Percentiles rank a stretch among this genome's conserved stretches.
Conservation (phyloP, 2,113 vertebrate genomes). For the Acrocephalus kingi region DNA sequence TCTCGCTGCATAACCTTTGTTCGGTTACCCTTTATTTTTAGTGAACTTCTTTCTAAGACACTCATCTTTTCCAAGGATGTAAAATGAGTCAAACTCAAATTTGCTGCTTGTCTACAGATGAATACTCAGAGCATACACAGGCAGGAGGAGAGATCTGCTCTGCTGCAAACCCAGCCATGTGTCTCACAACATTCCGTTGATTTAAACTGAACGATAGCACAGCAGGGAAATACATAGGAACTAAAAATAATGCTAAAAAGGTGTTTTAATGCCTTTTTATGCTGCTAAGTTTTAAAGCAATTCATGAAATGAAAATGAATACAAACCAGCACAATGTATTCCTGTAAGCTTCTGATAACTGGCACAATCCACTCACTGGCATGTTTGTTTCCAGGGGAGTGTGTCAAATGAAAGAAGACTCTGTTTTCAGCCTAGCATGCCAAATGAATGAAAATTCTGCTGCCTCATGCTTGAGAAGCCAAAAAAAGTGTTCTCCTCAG, state of each 20-base stretch:
- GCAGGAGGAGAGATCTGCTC: not conserved
- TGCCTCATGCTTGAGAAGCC: constrained; percentile 58
- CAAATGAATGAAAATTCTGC: constrained; percentile 69
- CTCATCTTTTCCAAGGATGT: not conserved
- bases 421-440: constrained; percentile 28
- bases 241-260: constrained; percentile 54
- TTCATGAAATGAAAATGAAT: constrained; percentile 61
- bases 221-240: constrained; percentile 36
- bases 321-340: constrained; percentile 64
- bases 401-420: constrained; percentile 55
- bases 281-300: constrained; percentile 56
- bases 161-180: constrained; percentile 14
- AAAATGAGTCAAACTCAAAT: constrained; percentile 7
- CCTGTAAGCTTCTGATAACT: constrained; percentile 57
- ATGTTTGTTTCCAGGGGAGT: constrained; percentile 61
- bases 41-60: not conserved
- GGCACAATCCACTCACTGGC: constrained; percentile 41
- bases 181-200: constrained; percentile 9
- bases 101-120: constrained; percentile 7
- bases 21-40: constrained; percentile 7
- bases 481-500: constrained; percentile 11
- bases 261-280: constrained; percentile 52
- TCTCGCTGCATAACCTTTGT: not conserved
- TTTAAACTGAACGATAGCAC: constrained; percentile 44
- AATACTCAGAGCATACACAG: not conserved